phyloP scores from a whole-genome alignment of 2,797 vertebrate genomes.

The Dicrostonyx torquatus region DNA sequence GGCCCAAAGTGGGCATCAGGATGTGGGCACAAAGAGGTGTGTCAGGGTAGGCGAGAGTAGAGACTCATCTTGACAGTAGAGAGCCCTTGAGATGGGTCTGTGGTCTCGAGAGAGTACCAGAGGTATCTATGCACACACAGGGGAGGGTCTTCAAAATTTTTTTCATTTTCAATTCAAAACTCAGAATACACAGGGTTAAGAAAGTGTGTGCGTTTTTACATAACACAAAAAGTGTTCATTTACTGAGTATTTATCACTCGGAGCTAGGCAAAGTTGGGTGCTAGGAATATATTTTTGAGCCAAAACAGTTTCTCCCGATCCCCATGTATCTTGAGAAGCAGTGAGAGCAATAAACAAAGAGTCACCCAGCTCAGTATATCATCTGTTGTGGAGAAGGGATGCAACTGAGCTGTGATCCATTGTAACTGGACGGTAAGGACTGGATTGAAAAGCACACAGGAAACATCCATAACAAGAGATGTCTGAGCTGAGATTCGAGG shows the following conservation, averaged over 20 bases:
- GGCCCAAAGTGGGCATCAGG: not conserved
- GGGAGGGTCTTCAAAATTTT: not conserved
- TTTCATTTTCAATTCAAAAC: constrained; percentile 44
- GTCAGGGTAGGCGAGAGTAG: not conserved
- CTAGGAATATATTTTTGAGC: not conserved
- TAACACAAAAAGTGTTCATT: not conserved
- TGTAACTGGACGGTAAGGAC: not conserved
- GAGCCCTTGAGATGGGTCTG: rapidly evolving
- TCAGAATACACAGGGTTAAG: not conserved
- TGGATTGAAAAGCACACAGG: not conserved
- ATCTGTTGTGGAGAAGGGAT: not conserved
- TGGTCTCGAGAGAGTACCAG: too few species aligned
- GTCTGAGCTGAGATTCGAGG: not conserved
- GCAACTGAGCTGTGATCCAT: not conserved
- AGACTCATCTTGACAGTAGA: not conserved
- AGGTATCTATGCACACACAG: not conserved
- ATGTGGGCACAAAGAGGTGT: not conserved
- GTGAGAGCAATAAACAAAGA: not conserved
- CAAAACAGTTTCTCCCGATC: not conserved
- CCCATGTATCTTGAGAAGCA: not conserved
- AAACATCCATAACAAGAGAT: not conserved
- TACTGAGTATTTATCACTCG: not conserved
- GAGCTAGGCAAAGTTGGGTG: not conserved
- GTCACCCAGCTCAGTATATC: too few species aligned
- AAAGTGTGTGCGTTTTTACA: not conserved